Base-by-base conservation (phyloP, 2,797 vertebrate species). In the Graptemys geographica region DNA sequence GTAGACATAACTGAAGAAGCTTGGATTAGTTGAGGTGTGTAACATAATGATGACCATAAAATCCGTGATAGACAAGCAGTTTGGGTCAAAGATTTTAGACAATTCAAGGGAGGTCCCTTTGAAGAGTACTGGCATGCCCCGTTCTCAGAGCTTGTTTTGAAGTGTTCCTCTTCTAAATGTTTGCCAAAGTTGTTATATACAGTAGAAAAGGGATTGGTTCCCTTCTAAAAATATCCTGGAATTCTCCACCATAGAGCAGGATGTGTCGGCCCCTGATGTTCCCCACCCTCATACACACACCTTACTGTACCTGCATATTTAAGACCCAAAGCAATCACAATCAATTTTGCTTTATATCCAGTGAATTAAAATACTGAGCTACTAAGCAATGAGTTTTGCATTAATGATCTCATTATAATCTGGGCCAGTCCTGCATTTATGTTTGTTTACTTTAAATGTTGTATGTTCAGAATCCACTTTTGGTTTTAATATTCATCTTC, bases 351-450 rank as follows among this genome's bases (percentile, higher is more conserved):
- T 95, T 95, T 91, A 89, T 95, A 91, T 95, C 95, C 96, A 96
- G 92, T 93, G 88, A 41, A 96, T 76, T 95, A 96, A 96, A 96
- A 94, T 94, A 95, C 96, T 79, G 69, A 78, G 31, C 59, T 41
- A 41, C 41, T 41, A 86, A 95, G 93, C 84, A 93, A 27, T 94
- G 88, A 96, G 81, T 83, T 95, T 94, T 92, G 91, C 91, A 94
- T 89, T 97, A 8, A 92, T 96, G 96, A 92, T 97, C 96, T 96
- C 95, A 95, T 97, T 96, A 92, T n/a, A 21, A 27, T 95, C 82
- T 95, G 83, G 90, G 86, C 86, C 10, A 5, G 88, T 85, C 37
- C 84, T 93, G 37, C 44, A 86, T 92, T 95, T 96, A 92, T 83
- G 93, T n/a, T 93, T 89, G 88, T 91, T 95, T 95, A 84, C 92